Evolutionary conservation across 2,113 vertebrate species (phyloP).

Genomic region (Coryphaenoides rupestris): DNA sequence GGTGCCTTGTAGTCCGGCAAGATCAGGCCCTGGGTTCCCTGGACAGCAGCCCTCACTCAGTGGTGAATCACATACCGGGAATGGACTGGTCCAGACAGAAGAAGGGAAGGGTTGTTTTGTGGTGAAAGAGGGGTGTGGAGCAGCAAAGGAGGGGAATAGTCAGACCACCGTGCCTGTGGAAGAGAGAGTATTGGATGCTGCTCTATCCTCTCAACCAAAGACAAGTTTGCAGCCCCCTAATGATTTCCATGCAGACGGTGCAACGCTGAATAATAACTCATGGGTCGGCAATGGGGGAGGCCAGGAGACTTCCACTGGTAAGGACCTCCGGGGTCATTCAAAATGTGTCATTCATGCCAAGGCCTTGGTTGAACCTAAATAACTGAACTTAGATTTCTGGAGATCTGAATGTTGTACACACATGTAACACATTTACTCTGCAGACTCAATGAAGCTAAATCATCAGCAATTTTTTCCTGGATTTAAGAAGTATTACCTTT

Average conservation of each 20-base stretch:
- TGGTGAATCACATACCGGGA: slow-evolving; percentile 15
- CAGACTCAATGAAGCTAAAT: too few species aligned
- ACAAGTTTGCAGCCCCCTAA: slow-evolving; percentile 23
- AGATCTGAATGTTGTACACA: too few species aligned
- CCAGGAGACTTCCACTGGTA: slow-evolving; percentile 54
- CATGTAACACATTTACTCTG: too few species aligned
- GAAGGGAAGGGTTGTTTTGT: slow-evolving; percentile 68
- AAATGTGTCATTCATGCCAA: too few species aligned
- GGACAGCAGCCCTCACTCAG: slow-evolving; percentile 37
- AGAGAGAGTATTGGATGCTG: slow-evolving; percentile 15
- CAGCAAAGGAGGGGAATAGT: slow-evolving; percentile 23
- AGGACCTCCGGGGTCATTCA: slow-evolving; percentile 14
- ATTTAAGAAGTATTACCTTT: too few species aligned
- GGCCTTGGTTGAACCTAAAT: too few species aligned
- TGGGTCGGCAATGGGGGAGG: slow-evolving; percentile 11
- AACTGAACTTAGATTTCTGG: too few species aligned
- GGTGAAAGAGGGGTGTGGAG: slow-evolving; percentile 28
- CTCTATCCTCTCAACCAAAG: slow-evolving; percentile 8
- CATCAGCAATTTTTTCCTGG: too few species aligned
- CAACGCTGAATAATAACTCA: slow-evolving; percentile 13
- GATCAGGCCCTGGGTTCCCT: slow-evolving; percentile 61
- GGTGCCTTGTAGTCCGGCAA: slow-evolving; percentile 53
- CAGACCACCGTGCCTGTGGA: slow-evolving; percentile 48
- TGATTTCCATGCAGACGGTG: slow-evolving; percentile 19
- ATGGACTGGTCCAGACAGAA: slow-evolving; percentile 9